phyloP scores from a whole-genome alignment of 1,140 invertebrate genomes.

The Cotesia typhae region DNA sequence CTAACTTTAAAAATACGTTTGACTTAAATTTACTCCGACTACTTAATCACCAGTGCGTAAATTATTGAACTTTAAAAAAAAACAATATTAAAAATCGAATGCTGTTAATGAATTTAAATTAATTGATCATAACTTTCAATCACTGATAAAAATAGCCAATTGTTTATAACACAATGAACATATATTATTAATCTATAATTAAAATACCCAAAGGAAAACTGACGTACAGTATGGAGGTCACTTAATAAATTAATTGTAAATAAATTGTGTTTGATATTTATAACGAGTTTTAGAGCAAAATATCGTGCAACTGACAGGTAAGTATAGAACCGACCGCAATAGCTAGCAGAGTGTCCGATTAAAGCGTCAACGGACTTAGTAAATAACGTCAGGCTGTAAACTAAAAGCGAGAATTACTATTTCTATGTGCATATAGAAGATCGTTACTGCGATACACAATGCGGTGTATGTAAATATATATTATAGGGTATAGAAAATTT shows the following conservation, averaged over 20 bases:
- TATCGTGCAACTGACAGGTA: neutral
- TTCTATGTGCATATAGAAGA: conserved; percentile 44
- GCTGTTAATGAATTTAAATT: too few relatives aligned
- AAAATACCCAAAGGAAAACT: neutral
- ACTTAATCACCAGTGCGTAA: too few relatives aligned
- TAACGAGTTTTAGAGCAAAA: neutral
- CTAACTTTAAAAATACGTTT: too few relatives aligned
- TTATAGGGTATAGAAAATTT: conserved; percentile 39
- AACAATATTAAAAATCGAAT: too few relatives aligned
- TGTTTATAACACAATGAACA: too few relatives aligned
- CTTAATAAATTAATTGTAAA: neutral
- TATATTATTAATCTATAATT: neutral
- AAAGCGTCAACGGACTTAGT: conserved; percentile 25
- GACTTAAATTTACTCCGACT: too few relatives aligned
- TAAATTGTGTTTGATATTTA: neutral
- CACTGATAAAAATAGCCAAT: too few relatives aligned
- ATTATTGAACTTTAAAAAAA: too few relatives aligned
- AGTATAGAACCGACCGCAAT: conserved; percentile 13
- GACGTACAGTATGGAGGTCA: neutral
- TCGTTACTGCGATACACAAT: neutral
- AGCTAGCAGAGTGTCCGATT: conserved; percentile 28
- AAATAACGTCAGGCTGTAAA: conserved; percentile 30
- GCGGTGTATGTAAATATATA: too few relatives aligned
- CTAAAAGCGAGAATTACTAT: conserved; percentile 48
- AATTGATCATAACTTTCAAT: too few relatives aligned